Base-by-base conservation (phyloP, 2,888 invertebrate genomes). In the Tubiluchus corallicola region DNA sequence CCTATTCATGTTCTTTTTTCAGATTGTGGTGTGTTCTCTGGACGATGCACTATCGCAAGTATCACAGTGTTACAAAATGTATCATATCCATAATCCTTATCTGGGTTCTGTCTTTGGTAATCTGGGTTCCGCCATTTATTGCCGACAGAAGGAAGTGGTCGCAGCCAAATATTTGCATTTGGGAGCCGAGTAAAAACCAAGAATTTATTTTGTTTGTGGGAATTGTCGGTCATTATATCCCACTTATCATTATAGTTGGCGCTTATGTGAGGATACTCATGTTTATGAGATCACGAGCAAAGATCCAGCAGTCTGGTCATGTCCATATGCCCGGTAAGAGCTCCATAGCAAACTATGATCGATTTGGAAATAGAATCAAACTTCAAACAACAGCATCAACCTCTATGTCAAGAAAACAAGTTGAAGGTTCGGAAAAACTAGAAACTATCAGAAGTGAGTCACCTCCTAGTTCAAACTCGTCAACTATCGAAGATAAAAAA, bases 61-160 rank as follows among this genome's bases (percentile, higher is more conserved):
- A 55, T 46, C 54, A 57, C 48, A 55, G 48, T 38, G 52, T 48
- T 44, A 51, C 46, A 42, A 57, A 53, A 40, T 49, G 51, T 13
- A 15, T 51, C 4, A 37, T 51, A 2, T 45, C 50, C 39, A 52
- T 57, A 2, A 19, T 43, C 1, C 38, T 41, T 18, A 48, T 57
- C 13, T 58, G 59, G 60, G 9, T 54, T 4, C 49, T 48, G 17
- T 55, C 56, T 29, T 20, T 58, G 20, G 47, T 50, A 2, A 49
- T 58, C 4, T 59, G 59, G 60, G 52, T 57, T 4, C 56, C 57
- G 13, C 53, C 59, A 1, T 57, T 57, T 41, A 52, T 57, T n/a
- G 42, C 47, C 4, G 60, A 60, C 51, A 47, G 59, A 13, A 37
- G 57, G 9, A 49, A 48, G 9, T 48, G 55, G 44, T 52, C 49